Base-by-base conservation (phyloP, 2,888 invertebrate genomes). In the Cataglyphis cursor region DNA sequence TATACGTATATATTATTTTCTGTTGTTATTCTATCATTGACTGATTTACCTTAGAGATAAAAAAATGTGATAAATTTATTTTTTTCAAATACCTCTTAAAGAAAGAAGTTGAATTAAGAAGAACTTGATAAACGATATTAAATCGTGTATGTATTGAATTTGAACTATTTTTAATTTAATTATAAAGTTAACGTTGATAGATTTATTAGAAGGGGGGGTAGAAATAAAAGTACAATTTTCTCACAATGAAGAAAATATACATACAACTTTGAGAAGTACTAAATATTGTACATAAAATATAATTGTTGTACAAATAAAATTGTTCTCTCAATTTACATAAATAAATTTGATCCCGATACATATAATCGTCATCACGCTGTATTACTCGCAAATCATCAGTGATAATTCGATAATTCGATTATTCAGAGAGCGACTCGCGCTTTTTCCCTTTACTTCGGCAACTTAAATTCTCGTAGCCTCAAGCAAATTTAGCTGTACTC, bases 401-500 rank as follows among this genome's bases (percentile, higher is more conserved):
- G 6, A 48, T 62, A 74, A 62, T 74, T 74, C 48, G 44, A 35
- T 74, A 62, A 62, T 31, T 44, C 41, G 18, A 74, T 62, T 24
- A 74, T 35, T 74, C 35, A 28, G n/a, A 21, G 5, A 9, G 31
- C 15, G 48, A 18, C 15, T 15, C n/a, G n/a, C 3, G 28, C 61
- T 15, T 74, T 74, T 74, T 62, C 48, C 15, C 21, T 48, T 62
- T 74, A 61, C 44, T 21, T 31, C n/a, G 12, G 59, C 9, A 44
- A n/a, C n/a, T 44, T 31, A 31, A 15, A 9, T 24, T 10, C 24
- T 35, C 35, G 70, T 59, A n/a, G n/a, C n/a, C n/a, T 28, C 21
- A 48, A 31, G 62, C 21, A 74, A 74, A 62, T 74, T 74, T 31
- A 44, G 21, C 9, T 21, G 31, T 21, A 48, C 15, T 21, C 21